Evolutionary conservation across 1,140 invertebrate species (phyloP).

Genomic region (Cecropterus lyciades): DNA sequence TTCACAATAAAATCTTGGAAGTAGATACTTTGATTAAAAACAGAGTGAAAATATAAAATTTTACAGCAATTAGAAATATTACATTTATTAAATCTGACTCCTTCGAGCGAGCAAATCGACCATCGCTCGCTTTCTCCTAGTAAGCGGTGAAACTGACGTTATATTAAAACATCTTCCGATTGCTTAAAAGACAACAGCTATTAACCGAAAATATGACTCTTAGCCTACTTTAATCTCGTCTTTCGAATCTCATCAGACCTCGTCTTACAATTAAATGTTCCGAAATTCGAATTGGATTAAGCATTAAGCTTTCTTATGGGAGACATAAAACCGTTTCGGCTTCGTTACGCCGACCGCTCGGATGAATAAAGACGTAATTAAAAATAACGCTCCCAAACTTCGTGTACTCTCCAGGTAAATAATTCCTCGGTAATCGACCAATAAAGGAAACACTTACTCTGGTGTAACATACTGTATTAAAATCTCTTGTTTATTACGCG

Average conservation of each 20-base stretch:
- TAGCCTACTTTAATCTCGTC: conserved; percentile 54
- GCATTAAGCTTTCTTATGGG: conserved; percentile 59
- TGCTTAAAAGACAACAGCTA: conserved; percentile 51
- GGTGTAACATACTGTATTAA: conserved; percentile 34
- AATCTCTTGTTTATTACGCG: conserved; percentile 29
- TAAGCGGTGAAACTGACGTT: conserved; percentile 17
- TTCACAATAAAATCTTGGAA: too few relatives aligned
- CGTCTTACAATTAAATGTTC: conserved; percentile 54
- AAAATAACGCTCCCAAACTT: conserved; percentile 51
- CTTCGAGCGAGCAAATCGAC: too few relatives aligned
- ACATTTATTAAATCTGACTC: too few relatives aligned
- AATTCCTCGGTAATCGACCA: conserved; percentile 30
- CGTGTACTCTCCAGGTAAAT: conserved; percentile 30
- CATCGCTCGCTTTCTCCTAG: background rate
- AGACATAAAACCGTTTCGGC: conserved; percentile 60
- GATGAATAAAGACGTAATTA: conserved; percentile 62
- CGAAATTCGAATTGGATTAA: conserved; percentile 61
- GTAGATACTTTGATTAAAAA: too few relatives aligned
- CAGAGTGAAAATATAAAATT: too few relatives aligned
- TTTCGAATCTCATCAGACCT: conserved; percentile 50
- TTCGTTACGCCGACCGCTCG: conserved; percentile 50
- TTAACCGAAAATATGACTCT: conserved; percentile 56
- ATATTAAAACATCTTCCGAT: conserved; percentile 47
- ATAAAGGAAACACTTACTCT: conserved; percentile 35
- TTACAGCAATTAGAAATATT: too few relatives aligned